Evolutionary conservation across 2,888 invertebrate species (phyloP).

Genomic region (Epicampocera succincta): DNA sequence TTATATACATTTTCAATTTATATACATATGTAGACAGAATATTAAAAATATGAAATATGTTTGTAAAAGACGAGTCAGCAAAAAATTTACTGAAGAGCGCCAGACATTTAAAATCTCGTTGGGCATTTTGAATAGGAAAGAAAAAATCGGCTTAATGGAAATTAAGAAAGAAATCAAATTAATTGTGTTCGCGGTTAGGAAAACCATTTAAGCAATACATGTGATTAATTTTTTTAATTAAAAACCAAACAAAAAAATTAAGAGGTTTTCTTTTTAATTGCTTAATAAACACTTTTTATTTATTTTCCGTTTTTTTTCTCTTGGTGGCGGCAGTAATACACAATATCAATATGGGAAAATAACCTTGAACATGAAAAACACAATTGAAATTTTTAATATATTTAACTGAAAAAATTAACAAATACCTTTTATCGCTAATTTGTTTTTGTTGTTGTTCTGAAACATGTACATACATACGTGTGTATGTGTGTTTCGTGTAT

Average conservation of each 20-base stretch:
- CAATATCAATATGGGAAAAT: slow-evolving; percentile 35
- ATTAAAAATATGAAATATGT: slow-evolving; percentile 47
- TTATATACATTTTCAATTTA: slow-evolving; percentile 53
- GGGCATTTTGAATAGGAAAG: slow-evolving; percentile 66
- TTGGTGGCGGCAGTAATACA: slow-evolving; percentile 22
- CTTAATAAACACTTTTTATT: slow-evolving; percentile 24
- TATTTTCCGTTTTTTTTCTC: neutral
- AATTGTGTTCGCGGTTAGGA: slow-evolving; percentile 28
- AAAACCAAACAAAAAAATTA: neutral
- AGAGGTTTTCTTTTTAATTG: slow-evolving; percentile 32
- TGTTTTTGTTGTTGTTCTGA: slow-evolving; percentile 14
- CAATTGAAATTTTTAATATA: neutral
- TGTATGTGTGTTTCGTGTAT: neutral
- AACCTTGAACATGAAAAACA: slow-evolving; percentile 65
- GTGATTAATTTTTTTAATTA: slow-evolving; percentile 39
- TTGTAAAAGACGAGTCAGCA: slow-evolving; percentile 1
- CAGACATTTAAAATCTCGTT: slow-evolving; percentile 63
- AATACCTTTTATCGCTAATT: slow-evolving; percentile 51
- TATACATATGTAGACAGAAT: slow-evolving; percentile 44
- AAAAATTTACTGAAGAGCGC: slow-evolving; percentile 33
- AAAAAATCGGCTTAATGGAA: slow-evolving; percentile 57
- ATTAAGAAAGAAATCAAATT: slow-evolving; percentile 34
- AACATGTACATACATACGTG: no score
- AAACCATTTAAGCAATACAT: slow-evolving; percentile 20
- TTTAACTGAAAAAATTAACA: neutral